phyloP scores from a whole-genome alignment of 92 coral and sea anemone species.

The Hydrozoanthus gracilis region DNA sequence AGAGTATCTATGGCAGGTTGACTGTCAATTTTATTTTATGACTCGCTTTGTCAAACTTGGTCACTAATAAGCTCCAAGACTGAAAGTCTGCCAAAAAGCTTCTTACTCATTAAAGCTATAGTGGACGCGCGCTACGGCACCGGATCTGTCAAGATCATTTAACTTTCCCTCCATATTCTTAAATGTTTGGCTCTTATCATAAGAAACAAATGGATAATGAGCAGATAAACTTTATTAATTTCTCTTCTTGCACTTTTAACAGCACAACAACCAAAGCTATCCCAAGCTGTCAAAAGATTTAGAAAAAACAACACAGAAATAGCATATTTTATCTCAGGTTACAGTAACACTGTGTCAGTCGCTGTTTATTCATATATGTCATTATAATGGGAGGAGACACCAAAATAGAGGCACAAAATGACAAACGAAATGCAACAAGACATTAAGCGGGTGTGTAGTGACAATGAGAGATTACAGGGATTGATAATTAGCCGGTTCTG shows the following conservation, averaged over 20 bases:
- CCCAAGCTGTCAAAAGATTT: slow-evolving; percentile 29
- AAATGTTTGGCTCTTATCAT: neutral
- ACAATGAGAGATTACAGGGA: slow-evolving; percentile 74
- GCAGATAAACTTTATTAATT: neutral
- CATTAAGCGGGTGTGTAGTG: slow-evolving; percentile 76
- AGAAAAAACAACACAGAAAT: slow-evolving; percentile 37
- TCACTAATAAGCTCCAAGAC: neutral
- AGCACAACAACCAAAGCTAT: neutral
- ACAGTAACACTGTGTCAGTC: slow-evolving; percentile 35
- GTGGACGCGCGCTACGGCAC: neutral
- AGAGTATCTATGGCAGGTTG: neutral
- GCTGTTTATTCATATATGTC: slow-evolving; percentile 48
- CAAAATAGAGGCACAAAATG: slow-evolving; percentile 34
- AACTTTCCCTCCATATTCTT: slow-evolving; percentile 17
- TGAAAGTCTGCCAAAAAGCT: slow-evolving; percentile 27
- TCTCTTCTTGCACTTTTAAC: neutral
- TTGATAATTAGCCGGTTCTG: slow-evolving; percentile 72
- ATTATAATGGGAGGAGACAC: slow-evolving; percentile 49
- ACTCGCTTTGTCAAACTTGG: neutral
- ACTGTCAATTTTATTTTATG: neutral
- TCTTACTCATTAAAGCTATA: slow-evolving; percentile 42
- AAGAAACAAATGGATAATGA: neutral
- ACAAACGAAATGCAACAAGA: slow-evolving; percentile 56
- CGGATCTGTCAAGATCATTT: slow-evolving; percentile 28
- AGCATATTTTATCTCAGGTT: slow-evolving; percentile 30